phyloP scores from a whole-genome alignment of 2,888 invertebrate genomes.

The Latheticus oryzae region DNA sequence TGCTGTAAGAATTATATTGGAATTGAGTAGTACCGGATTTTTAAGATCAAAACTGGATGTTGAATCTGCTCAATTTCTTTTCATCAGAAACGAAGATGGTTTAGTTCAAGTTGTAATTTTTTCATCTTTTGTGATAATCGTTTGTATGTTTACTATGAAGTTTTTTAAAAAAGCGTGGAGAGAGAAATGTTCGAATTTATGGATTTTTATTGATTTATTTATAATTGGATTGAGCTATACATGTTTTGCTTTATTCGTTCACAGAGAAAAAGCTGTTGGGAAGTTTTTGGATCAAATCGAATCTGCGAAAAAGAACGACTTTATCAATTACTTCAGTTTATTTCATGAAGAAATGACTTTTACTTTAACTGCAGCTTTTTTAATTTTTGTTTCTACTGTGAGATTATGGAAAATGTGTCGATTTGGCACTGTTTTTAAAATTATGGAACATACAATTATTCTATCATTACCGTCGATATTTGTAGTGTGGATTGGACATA shows the following conservation, averaged over 20 bases:
- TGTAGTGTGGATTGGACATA: conserved; percentile 31
- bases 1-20: conserved; percentile 50
- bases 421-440: conserved; percentile 51
- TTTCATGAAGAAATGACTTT: conserved; percentile 49
- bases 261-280: conserved; percentile 43
- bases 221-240: conserved; percentile 49
- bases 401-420: conserved; percentile 56
- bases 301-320: conserved; percentile 51
- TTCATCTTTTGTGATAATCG: conserved; percentile 45
- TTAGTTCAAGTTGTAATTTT: conserved; percentile 43
- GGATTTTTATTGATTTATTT: conserved; percentile 51
- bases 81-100: conserved; percentile 45
- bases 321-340: conserved; percentile 53
- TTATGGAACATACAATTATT: conserved; percentile 54
- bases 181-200: conserved; percentile 46
- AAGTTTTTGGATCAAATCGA: conserved; percentile 45
- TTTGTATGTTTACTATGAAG: conserved; percentile 44
- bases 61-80: conserved; percentile 52
- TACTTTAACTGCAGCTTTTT: conserved; percentile 48
- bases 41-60: conserved; percentile 42
- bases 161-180: conserved; percentile 42
- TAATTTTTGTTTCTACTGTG: conserved; percentile 55
- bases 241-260: conserved; percentile 47
- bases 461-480: conserved; percentile 44
- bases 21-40: conserved; percentile 54